Conservation (phyloP, 2,113 vertebrate genomes). For the Odontesthes bonariensis region DNA sequence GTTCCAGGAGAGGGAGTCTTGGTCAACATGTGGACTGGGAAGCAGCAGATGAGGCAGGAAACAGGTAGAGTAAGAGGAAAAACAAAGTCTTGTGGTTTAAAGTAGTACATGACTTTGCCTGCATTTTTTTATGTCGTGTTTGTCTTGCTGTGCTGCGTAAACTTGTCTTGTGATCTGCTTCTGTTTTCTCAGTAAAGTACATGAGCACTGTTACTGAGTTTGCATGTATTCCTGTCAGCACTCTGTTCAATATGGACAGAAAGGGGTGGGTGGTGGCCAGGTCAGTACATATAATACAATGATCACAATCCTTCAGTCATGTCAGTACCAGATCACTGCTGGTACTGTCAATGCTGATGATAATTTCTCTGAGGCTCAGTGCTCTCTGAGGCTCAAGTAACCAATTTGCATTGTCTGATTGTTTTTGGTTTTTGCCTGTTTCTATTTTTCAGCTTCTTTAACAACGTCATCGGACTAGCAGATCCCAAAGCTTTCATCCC, state of each 20-base stretch:
- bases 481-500: slow-evolving; percentile 63
- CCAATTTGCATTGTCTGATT: background rate
- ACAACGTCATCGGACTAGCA: slow-evolving; percentile 68
- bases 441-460: slow-evolving; percentile 71
- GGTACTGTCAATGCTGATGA: no score
- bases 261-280: slow-evolving; percentile 67
- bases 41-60: slow-evolving; percentile 15
- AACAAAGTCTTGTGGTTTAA: slow-evolving; percentile 1
- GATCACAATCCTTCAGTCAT: no score
- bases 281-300: slow-evolving; percentile 48
- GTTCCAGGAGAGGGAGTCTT: slow-evolving; percentile 70
- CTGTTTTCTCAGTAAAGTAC: slow-evolving; percentile 65
- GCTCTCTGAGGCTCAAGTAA: no score
- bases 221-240: slow-evolving; percentile 76
- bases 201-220: slow-evolving; percentile 71
- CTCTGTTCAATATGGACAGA: slow-evolving; percentile 30
- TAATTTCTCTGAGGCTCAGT: no score
- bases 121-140: slow-evolving; percentile 5
- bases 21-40: slow-evolving; percentile 76
- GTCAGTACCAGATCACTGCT: no score
- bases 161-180: slow-evolving; percentile 8
- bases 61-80: slow-evolving; percentile 18
- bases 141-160: background rate
- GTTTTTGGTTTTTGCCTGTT: background rate
- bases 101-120: slow-evolving; percentile 25